Conservation (phyloP, 2,888 invertebrate genomes). For the Apotomis betuletana region DNA sequence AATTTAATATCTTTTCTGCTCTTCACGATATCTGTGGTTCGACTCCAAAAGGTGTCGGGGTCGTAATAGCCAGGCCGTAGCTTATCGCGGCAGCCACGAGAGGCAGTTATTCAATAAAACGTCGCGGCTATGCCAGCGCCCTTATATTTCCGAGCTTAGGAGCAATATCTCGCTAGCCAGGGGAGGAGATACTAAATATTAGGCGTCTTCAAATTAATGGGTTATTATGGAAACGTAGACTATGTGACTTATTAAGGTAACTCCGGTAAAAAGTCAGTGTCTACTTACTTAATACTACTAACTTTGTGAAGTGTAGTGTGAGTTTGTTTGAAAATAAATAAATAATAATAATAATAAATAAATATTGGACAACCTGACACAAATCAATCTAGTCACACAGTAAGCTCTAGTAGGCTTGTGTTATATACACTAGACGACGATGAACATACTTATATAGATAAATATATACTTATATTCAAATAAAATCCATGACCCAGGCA, state of each 20-base stretch:
- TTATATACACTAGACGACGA: no score
- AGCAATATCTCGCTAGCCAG: constrained; percentile 55
- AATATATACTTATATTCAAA: no score
- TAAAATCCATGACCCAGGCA: no score
- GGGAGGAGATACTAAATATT: constrained; percentile 22
- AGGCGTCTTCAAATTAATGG: constrained; percentile 5
- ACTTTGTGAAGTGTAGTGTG: no score
- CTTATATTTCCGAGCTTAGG: constrained; percentile 54
- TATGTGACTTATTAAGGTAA: not conserved
- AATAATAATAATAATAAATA: no score
- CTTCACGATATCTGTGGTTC: constrained; percentile 11
- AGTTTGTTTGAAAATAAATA: no score
- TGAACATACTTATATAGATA: no score
- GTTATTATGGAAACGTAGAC: not conserved
- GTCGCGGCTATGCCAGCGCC: constrained; percentile 54
- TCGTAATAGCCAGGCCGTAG: constrained; percentile 49
- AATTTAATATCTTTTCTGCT: not conserved
- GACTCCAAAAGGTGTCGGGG: constrained; percentile 44
- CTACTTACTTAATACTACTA: no score
- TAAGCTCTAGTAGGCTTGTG: no score
- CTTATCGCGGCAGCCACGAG: constrained; percentile 65
- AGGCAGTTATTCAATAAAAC: constrained; percentile 75
- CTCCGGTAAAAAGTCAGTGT: not conserved
- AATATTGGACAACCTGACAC: no score
- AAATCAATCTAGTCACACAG: no score